Conservation (phyloP, 2,113 vertebrate genomes). For the Pluvianellus socialis region DNA sequence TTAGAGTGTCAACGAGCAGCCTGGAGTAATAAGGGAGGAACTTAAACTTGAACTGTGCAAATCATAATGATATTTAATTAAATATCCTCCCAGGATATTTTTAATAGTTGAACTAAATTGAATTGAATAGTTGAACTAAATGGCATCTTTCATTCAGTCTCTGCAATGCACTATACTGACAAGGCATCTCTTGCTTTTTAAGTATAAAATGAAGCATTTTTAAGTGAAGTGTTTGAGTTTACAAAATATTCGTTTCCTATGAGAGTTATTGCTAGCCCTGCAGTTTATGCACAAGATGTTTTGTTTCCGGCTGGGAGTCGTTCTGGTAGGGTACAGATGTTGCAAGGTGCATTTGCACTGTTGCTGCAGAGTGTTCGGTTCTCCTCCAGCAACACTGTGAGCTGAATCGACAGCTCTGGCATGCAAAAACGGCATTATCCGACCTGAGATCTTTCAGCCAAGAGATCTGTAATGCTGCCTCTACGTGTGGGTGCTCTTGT, state of each 20-base stretch:
- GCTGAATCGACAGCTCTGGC: background rate
- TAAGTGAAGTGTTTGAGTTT: background rate
- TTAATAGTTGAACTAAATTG: background rate
- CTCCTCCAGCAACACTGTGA: background rate
- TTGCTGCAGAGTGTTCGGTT: background rate
- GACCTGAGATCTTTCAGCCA: background rate
- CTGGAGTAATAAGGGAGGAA: background rate
- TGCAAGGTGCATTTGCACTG: background rate
- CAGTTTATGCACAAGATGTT: background rate
- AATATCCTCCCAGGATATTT: background rate
- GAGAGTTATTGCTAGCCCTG: background rate
- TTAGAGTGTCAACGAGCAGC: background rate
- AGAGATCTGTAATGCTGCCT: rapidly evolving
- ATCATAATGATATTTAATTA: background rate
- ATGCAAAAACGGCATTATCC: background rate
- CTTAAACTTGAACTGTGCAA: background rate
- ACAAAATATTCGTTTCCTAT: background rate
- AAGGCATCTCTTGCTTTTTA: background rate
- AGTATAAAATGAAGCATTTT: background rate
- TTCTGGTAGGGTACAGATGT: background rate
- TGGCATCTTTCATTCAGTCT: background rate
- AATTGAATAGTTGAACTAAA: background rate
- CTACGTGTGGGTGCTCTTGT: background rate
- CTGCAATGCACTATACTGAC: background rate
- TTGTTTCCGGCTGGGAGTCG: background rate